Percentiles rank a stretch among this genome's conserved stretches.
Conservation (phyloP, 2,113 vertebrate genomes). For the Anolis carolinensis region DNA sequence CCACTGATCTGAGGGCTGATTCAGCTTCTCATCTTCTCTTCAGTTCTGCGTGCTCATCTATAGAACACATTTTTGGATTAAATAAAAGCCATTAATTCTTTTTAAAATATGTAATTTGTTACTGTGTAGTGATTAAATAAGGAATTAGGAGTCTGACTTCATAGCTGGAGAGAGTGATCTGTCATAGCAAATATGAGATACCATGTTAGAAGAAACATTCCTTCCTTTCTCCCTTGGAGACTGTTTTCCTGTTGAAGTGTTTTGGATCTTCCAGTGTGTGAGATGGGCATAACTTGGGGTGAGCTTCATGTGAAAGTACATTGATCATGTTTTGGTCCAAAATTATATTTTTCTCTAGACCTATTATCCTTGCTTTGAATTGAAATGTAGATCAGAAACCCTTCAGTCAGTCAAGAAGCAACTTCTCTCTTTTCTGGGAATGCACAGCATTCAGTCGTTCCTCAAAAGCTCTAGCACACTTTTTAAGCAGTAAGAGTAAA, state of each 20-base stretch:
- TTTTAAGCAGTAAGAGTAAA: background rate
- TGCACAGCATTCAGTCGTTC: background rate
- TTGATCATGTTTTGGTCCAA: background rate
- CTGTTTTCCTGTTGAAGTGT: background rate
- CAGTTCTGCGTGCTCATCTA: background rate
- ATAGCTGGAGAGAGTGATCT: background rate
- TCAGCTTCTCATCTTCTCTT: background rate
- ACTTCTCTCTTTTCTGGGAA: background rate
- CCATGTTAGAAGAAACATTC: background rate
- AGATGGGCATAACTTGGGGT: background rate
- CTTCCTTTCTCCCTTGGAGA: background rate
- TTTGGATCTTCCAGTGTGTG: background rate
- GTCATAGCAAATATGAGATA: background rate
- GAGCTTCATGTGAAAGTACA: background rate
- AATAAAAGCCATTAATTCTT: no score
- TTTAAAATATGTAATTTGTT: no score
- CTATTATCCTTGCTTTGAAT: background rate
- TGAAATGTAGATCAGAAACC: background rate
- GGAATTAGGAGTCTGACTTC: background rate
- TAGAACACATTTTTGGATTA: background rate
- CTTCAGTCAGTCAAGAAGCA: background rate
- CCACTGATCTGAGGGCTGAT: background rate
- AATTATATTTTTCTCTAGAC: background rate
- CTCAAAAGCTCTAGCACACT: background rate
- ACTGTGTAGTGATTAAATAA: background rate